A percentile compares a stretch with the other conserved stretches of the same genome.
Evolutionary conservation across 2,888 invertebrate genomes (phyloP).

Genomic region (Agrilus biguttatus): DNA sequence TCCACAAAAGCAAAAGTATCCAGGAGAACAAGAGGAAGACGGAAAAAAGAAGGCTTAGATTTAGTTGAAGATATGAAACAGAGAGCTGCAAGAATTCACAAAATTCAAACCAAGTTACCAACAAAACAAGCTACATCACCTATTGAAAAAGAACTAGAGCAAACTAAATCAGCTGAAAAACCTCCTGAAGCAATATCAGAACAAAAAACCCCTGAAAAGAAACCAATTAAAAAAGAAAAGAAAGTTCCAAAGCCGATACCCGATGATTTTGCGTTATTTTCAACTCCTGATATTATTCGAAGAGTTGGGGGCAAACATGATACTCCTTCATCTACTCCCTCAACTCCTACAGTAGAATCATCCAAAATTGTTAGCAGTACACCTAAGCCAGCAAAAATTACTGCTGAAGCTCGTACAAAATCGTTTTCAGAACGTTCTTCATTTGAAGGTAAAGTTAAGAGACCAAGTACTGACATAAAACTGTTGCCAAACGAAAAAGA

Average conservation of each 20-base stretch:
- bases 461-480: constrained; percentile 21
- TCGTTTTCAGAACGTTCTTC: constrained; percentile 14
- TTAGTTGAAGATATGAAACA: constrained; percentile 3
- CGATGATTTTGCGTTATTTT: constrained; percentile 58
- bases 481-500: constrained; percentile 2
- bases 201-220: constrained; percentile 18
- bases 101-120: constrained; percentile 6
- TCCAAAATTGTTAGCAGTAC: constrained; percentile 7
- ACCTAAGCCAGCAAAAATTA: constrained; percentile 25
- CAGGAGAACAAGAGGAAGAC: constrained; percentile 16
- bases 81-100: constrained; percentile 7
- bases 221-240: constrained; percentile 30
- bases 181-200: constrained; percentile 5
- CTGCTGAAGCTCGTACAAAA: constrained; percentile 22
- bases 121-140: constrained; percentile 2
- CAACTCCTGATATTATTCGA: constrained; percentile 64
- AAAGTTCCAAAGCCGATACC: constrained; percentile 34
- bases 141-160: constrained; percentile 7
- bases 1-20: constrained; percentile 13
- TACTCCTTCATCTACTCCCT: constrained; percentile 17
- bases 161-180: constrained; percentile 14
- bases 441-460: constrained; percentile 14
- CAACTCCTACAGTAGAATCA: constrained; percentile 11
- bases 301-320: constrained; percentile 36
- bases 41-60: constrained; percentile 10